Base-by-base conservation (phyloP, 2,888 invertebrate species). In the Dendrolimus houi region DNA sequence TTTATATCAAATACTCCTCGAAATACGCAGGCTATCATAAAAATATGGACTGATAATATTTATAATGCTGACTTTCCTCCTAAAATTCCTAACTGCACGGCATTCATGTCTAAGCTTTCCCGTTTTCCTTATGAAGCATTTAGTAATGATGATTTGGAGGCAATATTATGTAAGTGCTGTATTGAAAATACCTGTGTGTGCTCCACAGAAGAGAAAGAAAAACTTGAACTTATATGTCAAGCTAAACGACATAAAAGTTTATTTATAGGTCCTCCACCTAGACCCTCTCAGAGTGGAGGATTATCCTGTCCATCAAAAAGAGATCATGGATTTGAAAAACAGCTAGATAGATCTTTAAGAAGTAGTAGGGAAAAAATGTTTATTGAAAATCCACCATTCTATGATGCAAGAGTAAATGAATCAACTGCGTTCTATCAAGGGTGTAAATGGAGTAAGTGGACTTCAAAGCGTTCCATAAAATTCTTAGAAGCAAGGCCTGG, bases 391-490 rank as follows among this genome's bases (percentile, higher is more conserved):
- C 83, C 82, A 14, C 79, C 79, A 10, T 83, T 87, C 65, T 87
- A 86, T 67, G 66, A 87, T 59, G 57, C 73, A 1, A 69, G 62
- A 56, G 72, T 83, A n/a, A 64, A 67, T 9, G 83, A 83, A 57
- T 71, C 70, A 3, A 80, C 82, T 17, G 66, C 73, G 47, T 87
- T 77, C 70, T 89, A 87, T 62, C 77, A 64, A 7, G 88, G 88
- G 7, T 88, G 87, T 53, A 88, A 87, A 77, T 87, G 88, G 89
- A 86, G 87, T 70, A 65, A 70, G 40, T 70, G 83, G 73, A 80
- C 75, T 57, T 71, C 81, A 13, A 69, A 68, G 59, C 70, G 77
- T 57, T 59, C 64, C 10, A 53, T 57, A 53, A 69, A 69, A 62
- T 14, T 58, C 14, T 17, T 58, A 40, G 67, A 76, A 56, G 41